Evolutionary conservation across 2,797 vertebrate genomes (phyloP), one percentile per base, ranked within the genome.

Genomic region (Pristis pectinata): DNA sequence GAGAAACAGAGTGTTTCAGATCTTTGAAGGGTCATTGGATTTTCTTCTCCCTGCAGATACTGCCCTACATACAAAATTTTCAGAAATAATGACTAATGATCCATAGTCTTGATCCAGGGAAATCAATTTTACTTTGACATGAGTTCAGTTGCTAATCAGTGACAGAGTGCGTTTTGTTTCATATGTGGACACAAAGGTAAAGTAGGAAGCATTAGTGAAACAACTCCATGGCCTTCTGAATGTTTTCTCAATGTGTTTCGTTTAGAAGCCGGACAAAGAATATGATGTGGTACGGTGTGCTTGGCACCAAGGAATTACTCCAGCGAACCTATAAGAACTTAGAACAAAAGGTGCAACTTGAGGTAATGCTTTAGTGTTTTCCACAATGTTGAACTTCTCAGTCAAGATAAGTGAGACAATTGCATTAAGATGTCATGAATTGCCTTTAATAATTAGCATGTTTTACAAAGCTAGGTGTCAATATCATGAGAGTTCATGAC

Each of bases 271-370:
- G 99, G 53, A 99, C 99, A 0, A 99, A 99, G 97, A 99, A 99
- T 96, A 98, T 99, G 98, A 99, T 99, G 99, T 99, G 99, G 99
- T 99, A 99, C 92, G 99, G 99, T 30, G 99, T 99, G 87, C 96
- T 99, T 96, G 99, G 99, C 93, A 99, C 99, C 0, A 98, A 99
- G 96, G 99, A 99, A 96, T 97, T 99, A 27, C 96, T 99, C 92
- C 99, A 99, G 96, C 98, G 99, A 95, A 99, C 99, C 0, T 99
- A 99, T 95, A 99, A 99, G 97, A 99, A 99, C 96, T 97, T 99
- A 96, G 99, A 99, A 96, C 99, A 99, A 96, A 99, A 99, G 95
- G 99, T 99, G 95, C 99, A 99, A 95, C 98, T 99, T 19, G 99
- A 99, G 98, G 99, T 99, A 97, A 97, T 85, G 44, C 70, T 76